These are phyloP conservation scores for Clistopyga incitator DNA, from an alignment of 2,888 invertebrate species.

Conservation along the genomic window DNA sequence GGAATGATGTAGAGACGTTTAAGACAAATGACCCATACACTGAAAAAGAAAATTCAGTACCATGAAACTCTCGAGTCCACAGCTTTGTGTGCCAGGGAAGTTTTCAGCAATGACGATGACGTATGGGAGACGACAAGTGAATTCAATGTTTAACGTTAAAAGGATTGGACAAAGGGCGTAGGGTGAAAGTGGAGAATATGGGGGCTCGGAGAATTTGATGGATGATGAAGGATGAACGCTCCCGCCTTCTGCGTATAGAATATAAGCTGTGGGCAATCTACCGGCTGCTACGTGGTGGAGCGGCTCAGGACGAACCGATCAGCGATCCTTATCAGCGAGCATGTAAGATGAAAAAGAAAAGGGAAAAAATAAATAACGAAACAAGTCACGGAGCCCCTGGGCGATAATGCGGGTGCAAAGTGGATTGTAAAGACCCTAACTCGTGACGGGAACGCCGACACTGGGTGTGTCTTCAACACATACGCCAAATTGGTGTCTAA, in stretches of 20 bases:
- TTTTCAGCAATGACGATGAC: slow-evolving; percentile 23
- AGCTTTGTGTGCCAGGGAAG: background rate
- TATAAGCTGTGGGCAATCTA: slow-evolving; percentile 20
- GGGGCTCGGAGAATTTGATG: slow-evolving; percentile 54
- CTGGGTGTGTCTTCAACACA: background rate
- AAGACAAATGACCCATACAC: background rate
- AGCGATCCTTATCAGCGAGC: slow-evolving; percentile 41
- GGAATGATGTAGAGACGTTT: too few species aligned
- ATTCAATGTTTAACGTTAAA: slow-evolving; percentile 58
- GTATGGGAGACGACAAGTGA: slow-evolving; percentile 46
- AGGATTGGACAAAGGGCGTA: slow-evolving; percentile 41
- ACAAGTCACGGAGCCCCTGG: background rate
- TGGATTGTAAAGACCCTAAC: slow-evolving; percentile 41
- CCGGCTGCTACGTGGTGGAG: slow-evolving; percentile 23
- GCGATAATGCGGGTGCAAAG: slow-evolving; percentile 29
- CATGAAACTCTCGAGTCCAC: background rate
- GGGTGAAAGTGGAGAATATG: slow-evolving; percentile 10
- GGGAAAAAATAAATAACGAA: too few species aligned
- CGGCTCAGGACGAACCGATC: slow-evolving; percentile 35
- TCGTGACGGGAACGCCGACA: slow-evolving; percentile 8
- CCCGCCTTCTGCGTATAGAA: slow-evolving; percentile 13
- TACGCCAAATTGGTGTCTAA: background rate
- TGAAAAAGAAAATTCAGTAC: background rate
- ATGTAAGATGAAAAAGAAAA: slow-evolving; percentile 19
- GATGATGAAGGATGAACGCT: slow-evolving; percentile 62